Evolutionary conservation across 2,888 invertebrate genomes (phyloP), one percentile per base, ranked within the genome.

Genomic region (Blastobasis lacticolella): DNA sequence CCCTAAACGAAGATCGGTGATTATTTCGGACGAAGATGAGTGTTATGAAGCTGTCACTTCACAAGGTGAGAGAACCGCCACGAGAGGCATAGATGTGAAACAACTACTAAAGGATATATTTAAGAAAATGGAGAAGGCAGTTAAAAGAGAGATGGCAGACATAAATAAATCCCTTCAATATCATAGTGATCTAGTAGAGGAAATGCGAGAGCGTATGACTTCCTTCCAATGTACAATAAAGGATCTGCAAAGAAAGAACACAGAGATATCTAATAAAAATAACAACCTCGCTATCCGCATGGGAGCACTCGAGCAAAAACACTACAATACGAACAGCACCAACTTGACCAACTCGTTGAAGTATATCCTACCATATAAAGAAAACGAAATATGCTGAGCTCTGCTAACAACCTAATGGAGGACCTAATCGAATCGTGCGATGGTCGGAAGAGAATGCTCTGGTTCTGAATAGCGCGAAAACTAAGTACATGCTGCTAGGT

Each of bases 221-320:
- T 44, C 44, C 37, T 49, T 44, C 36, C 37, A 45, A 49, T 2
- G 6, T 4, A 45, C 37, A 23, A 49, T 49, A 42, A 23, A 42
- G 9, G 49, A 49, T 7, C 37, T 49, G 37, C 42, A 49, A 37
- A 49, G 43, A 37, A 49, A 49, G 37, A 49, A 49, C 36, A 36
- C 10, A 9, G 49, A 49, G 43, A 42, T 49, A 8, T 8, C 36
- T 36, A 49, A 49, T 37, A 49, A 43, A 43, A 49, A 49, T 36
- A 49, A 49, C n/a, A 37, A 49, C 37, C 36, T 49, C 9, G 49
- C 42, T 36, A 43, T 10, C 9, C 42, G 43, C 36, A 43, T 49
- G 7, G 49, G 49, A 4, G 49, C 43, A 36, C 10, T 46, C 37
- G 46, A 46, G n/a, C 46, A 46, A 10, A n/a, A n/a, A n/a, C n/a